phyloP scores from a whole-genome alignment of 2,888 invertebrate genomes.

The Lycocerus yunnanus region DNA sequence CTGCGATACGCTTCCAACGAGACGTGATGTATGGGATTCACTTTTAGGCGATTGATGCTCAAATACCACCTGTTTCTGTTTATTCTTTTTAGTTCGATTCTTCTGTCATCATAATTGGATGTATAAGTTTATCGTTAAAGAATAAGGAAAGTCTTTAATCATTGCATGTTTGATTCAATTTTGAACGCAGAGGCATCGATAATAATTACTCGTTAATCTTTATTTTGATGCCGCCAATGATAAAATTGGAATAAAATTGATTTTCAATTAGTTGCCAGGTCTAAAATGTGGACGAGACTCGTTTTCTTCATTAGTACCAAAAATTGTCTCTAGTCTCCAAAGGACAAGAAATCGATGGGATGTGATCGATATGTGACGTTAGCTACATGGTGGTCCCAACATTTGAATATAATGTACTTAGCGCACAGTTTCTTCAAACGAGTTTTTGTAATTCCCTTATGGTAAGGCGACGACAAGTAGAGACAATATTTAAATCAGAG shows the following conservation, averaged over 20 bases:
- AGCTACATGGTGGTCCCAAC: conserved; percentile 50
- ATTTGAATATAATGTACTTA: conserved; percentile 54
- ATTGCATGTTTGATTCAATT: background rate
- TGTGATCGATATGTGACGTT: conserved; percentile 51
- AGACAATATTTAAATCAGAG: conserved; percentile 35
- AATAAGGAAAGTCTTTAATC: background rate
- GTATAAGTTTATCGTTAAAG: background rate
- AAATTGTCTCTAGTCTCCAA: conserved; percentile 13
- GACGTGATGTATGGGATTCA: conserved; percentile 34
- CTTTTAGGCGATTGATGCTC: conserved; percentile 20
- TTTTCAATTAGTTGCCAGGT: background rate
- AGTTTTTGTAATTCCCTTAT: conserved; percentile 37
- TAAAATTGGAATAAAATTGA: conserved; percentile 6
- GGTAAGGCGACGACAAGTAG: conserved; percentile 34
- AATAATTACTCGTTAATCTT: background rate
- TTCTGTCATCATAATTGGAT: background rate
- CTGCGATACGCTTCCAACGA: conserved; percentile 32
- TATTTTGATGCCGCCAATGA: background rate
- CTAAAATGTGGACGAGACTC: background rate
- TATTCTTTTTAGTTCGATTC: conserved; percentile 2
- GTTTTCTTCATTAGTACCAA: conserved; percentile 14
- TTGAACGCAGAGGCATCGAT: background rate
- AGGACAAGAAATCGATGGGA: conserved; percentile 14
- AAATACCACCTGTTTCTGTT: conserved; percentile 9
- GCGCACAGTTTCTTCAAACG: conserved; percentile 35